Conservation (phyloP, 2,113 vertebrate genomes). For the Lonchura striata region DNA sequence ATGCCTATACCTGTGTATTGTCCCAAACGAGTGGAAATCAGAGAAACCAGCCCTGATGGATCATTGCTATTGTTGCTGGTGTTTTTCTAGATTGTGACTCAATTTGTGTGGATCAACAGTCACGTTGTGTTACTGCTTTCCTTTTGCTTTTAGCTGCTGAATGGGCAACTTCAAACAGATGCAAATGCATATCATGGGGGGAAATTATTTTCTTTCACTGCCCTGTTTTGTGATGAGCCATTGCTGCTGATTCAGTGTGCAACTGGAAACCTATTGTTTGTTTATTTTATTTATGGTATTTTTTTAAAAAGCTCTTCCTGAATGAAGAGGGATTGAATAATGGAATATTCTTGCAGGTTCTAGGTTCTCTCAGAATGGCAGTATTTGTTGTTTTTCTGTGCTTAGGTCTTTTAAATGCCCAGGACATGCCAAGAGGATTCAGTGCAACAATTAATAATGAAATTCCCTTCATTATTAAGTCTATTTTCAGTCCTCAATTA, state of each 20-base stretch:
- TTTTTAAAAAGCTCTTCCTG: not conserved
- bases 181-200: constrained; percentile 48
- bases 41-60: not conserved
- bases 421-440: not conserved
- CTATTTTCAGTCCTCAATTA: not conserved
- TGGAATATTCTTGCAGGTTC: constrained; percentile 22
- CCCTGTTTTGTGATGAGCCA: constrained; percentile 19
- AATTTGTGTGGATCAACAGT: constrained; percentile 68
- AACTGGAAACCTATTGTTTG: not conserved
- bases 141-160: constrained; percentile 70
- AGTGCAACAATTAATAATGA: too few species aligned
- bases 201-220: constrained; percentile 55
- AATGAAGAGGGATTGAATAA: not conserved
- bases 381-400: not conserved
- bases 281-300: constrained; percentile 2
- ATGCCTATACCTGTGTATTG: constrained; percentile 40
- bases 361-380: not conserved
- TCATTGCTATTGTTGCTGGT: constrained; percentile 66
- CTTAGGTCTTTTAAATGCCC: not conserved
- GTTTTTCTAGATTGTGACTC: constrained; percentile 78
- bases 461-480: not conserved
- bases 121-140: constrained; percentile 72
- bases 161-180: constrained; percentile 66
- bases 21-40: not conserved
- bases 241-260: constrained; percentile 26